These are phyloP conservation scores for Indicator indicator DNA, from an alignment of 2,113 vertebrate species.

Conservation along the genomic window DNA sequence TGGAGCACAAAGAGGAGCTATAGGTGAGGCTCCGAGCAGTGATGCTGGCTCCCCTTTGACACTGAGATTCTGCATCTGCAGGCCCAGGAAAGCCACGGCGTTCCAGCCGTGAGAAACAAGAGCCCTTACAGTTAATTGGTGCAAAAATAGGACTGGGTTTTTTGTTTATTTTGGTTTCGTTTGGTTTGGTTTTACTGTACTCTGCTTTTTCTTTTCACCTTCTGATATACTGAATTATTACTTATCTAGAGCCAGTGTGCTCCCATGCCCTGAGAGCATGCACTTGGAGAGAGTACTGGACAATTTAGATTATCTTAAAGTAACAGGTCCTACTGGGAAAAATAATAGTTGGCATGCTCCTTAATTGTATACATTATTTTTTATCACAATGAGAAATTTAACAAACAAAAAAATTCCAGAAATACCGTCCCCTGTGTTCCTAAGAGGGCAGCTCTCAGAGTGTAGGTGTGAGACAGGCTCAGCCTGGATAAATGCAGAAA, in stretches of 20 bases:
- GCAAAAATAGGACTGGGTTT: neutral
- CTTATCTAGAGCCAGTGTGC: neutral
- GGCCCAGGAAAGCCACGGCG: neutral
- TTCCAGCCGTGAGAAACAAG: neutral
- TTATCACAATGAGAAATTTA: neutral
- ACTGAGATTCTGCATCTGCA: neutral
- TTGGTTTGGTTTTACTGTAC: too few species aligned
- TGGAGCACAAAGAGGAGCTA: slow-evolving; percentile 32
- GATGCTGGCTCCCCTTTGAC: slow-evolving; percentile 36
- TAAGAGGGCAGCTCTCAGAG: neutral
- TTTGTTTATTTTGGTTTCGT: too few species aligned
- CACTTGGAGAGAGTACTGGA: neutral
- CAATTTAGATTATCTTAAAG: neutral
- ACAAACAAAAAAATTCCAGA: too few species aligned
- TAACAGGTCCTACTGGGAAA: neutral
- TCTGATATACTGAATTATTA: neutral
- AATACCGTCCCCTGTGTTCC: neutral
- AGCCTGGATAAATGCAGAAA: neutral
- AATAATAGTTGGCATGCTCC: neutral
- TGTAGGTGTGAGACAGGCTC: neutral
- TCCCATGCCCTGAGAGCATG: neutral
- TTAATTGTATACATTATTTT: neutral
- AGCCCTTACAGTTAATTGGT: neutral
- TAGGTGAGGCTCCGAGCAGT: neutral
- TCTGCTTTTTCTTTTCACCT: neutral